Percentiles rank a stretch among this genome's conserved stretches.
These are phyloP conservation scores for Pluvialis apricaria DNA, from an alignment of 2,113 vertebrate species.

Conservation along the genomic window DNA sequence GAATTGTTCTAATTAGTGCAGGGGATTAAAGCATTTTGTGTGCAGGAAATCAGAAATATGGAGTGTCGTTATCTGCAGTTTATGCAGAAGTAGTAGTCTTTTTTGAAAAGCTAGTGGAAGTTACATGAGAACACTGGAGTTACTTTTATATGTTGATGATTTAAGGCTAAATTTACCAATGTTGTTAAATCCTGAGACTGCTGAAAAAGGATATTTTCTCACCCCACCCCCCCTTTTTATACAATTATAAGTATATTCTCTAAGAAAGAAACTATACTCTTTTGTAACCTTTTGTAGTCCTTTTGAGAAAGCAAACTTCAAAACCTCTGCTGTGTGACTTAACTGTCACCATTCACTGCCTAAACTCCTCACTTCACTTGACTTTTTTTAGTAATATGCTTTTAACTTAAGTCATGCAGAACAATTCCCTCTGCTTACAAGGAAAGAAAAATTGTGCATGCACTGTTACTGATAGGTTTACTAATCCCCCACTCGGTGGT, in stretches of 20 bases:
- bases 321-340: not conserved
- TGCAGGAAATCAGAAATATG: not conserved
- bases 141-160: not conserved
- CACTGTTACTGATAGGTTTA: not conserved
- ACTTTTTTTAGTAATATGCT: not conserved
- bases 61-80: not conserved
- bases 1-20: not conserved
- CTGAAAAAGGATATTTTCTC: not conserved
- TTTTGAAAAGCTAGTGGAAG: not conserved
- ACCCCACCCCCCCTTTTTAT: not conserved
- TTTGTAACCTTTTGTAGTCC: not conserved
- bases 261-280: not conserved
- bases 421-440: slow-evolving; percentile 23
- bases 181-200: not conserved
- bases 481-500: not conserved
- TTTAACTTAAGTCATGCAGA: slow-evolving; percentile 32
- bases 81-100: not conserved
- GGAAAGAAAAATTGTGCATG: not conserved
- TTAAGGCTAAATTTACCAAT: not conserved
- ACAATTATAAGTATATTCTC: not conserved
- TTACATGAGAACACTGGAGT: not conserved
- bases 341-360: not conserved
- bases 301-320: not conserved
- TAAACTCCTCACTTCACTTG: not conserved
- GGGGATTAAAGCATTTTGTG: not conserved